Conservation (phyloP, 1,140 invertebrate genomes). For the Drosophila obscura region DNA sequence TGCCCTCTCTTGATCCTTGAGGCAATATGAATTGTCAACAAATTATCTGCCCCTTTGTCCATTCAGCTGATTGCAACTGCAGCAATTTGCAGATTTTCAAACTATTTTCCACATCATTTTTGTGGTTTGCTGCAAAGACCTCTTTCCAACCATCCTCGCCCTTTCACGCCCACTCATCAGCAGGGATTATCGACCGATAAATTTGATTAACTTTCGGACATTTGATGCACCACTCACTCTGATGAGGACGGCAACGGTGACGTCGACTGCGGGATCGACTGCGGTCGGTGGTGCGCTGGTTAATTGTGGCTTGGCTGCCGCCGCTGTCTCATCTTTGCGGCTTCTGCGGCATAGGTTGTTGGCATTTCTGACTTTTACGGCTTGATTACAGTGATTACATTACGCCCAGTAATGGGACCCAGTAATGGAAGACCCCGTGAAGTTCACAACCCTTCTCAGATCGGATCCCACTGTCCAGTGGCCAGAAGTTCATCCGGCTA, state of each 20-base stretch:
- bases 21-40: slow-evolving; percentile 60
- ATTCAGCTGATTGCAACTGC: slow-evolving; percentile 58
- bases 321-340: slow-evolving; percentile 12
- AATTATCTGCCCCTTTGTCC: slow-evolving; percentile 43
- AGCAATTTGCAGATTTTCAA: slow-evolving; percentile 73
- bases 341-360: slow-evolving; percentile 15
- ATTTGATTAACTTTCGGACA: slow-evolving; percentile 72
- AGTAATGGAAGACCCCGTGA: too few relatives aligned
- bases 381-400: slow-evolving; percentile 26
- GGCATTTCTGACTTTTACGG: slow-evolving; percentile 19
- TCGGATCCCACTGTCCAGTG: too few relatives aligned
- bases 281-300: slow-evolving; percentile 51
- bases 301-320: slow-evolving; percentile 61
- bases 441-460: too few relatives aligned
- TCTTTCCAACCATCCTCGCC: too few relatives aligned
- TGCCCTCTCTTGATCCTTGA: slow-evolving; percentile 18
- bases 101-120: slow-evolving; percentile 77
- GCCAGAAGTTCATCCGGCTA: slow-evolving; percentile 3
- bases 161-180: slow-evolving; percentile 25
- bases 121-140: slow-evolving; percentile 55
- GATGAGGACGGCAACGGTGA: background rate
- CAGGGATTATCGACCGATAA: slow-evolving; percentile 36
- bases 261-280: slow-evolving; percentile 45
- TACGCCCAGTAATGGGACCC: background rate
- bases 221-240: slow-evolving; percentile 28